These are phyloP conservation scores for Contarinia nasturtii DNA, from an alignment of 1,140 invertebrate species.

Conservation along the genomic window DNA sequence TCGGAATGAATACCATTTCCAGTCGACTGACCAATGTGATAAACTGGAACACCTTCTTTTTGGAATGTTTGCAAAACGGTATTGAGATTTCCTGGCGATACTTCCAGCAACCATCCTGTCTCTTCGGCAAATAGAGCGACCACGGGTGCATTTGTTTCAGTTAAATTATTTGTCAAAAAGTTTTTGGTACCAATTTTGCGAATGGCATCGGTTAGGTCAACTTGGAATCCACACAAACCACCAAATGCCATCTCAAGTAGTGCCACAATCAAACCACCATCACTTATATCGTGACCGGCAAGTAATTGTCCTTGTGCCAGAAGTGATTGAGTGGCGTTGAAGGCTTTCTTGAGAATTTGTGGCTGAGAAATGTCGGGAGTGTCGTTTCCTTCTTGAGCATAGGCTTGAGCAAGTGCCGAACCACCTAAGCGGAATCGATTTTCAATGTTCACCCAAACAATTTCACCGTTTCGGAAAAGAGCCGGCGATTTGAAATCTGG, in stretches of 20 bases:
- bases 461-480: slow-evolving; percentile 24
- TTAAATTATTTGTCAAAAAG: slow-evolving; percentile 2
- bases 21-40: slow-evolving; percentile 47
- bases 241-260: slow-evolving; percentile 90
- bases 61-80: slow-evolving; percentile 41
- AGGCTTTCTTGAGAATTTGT: slow-evolving; percentile 45
- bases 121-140: slow-evolving; percentile 78
- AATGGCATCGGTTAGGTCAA: slow-evolving; percentile 39
- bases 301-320: slow-evolving; percentile 52
- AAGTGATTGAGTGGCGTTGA: slow-evolving; percentile 65
- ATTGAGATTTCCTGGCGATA: slow-evolving; percentile 31
- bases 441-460: slow-evolving; percentile 51
- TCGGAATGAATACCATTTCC: slow-evolving; percentile 44
- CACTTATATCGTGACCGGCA: slow-evolving; percentile 92
- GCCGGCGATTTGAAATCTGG: slow-evolving; percentile 69
- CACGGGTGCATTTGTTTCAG: slow-evolving; percentile 27
- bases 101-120: slow-evolving; percentile 80
- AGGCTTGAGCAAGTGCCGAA: slow-evolving; percentile 80
- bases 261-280: slow-evolving; percentile 82
- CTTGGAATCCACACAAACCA: slow-evolving; percentile 59
- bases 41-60: slow-evolving; percentile 37
- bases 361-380: slow-evolving; percentile 63
- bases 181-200: slow-evolving; percentile 5
- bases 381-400: slow-evolving; percentile 62
- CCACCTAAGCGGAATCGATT: slow-evolving; percentile 62